These are phyloP conservation scores for Centruroides sculpturatus DNA, from an alignment of 1,140 invertebrate genomes.

Conservation along the genomic window DNA sequence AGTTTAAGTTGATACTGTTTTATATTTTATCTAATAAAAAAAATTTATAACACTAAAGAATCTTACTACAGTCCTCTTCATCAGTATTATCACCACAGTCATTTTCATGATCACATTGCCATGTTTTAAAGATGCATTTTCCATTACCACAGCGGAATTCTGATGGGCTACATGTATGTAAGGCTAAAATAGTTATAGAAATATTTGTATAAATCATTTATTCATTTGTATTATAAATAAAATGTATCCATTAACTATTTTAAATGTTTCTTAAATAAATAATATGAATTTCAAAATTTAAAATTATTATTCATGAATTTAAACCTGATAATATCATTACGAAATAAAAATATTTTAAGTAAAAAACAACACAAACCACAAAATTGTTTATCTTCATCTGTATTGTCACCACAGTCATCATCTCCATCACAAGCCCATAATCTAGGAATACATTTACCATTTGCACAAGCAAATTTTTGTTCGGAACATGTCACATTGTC, in stretches of 20 bases:
- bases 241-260: no score
- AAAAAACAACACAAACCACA: slow-evolving; percentile 47
- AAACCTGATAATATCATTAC: no score
- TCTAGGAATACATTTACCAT: slow-evolving; percentile 85
- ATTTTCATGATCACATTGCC: slow-evolving; percentile 89
- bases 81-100: slow-evolving; percentile 87
- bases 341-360: no score
- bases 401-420: slow-evolving; percentile 84
- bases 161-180: slow-evolving; percentile 78
- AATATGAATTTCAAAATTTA: no score
- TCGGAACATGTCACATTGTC: slow-evolving; percentile 75
- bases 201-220: no score
- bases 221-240: no score
- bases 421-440: slow-evolving; percentile 96
- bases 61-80: slow-evolving; percentile 61
- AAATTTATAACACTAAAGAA: not conserved
- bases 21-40: no score
- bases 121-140: slow-evolving; percentile 84
- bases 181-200: slow-evolving; percentile 40
- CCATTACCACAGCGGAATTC: slow-evolving; percentile 91
- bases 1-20: no score
- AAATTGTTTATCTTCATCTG: slow-evolving; percentile 83
- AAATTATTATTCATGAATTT: no score
- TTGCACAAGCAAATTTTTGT: slow-evolving; percentile 79
- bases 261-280: no score